Percentiles rank a stretch among this genome's conserved stretches.
Conservation (phyloP, 2,113 vertebrate genomes). For the Gopherus flavomarginatus region DNA sequence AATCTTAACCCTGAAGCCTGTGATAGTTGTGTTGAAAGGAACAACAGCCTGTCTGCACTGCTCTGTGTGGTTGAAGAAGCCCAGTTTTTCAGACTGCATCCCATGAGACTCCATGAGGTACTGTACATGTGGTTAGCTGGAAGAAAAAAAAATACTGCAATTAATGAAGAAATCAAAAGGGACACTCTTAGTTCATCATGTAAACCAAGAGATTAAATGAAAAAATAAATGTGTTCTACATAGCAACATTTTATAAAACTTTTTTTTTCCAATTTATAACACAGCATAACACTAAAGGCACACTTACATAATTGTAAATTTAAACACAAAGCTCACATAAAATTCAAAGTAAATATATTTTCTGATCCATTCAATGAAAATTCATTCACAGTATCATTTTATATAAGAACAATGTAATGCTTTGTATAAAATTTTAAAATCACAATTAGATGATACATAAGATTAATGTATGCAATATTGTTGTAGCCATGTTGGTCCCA, state of each 20-base stretch:
- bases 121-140: conserved; percentile 91
- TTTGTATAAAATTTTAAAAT: not conserved
- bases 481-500: not conserved
- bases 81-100: conserved; percentile 80
- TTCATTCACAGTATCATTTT: not conserved
- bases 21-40: conserved; percentile 78
- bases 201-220: not conserved
- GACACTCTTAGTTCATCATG: fast-evolving
- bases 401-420: not conserved
- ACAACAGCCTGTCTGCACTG: conserved; percentile 75
- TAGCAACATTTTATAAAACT: not conserved
- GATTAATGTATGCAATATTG: not conserved
- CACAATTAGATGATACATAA: not conserved
- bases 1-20: conserved; percentile 84
- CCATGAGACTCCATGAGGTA: conserved; percentile 81
- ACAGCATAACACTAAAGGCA: not conserved
- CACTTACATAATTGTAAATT: not conserved
- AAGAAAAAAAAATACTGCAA: conserved; percentile 78
- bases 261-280: not conserved
- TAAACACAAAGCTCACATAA: not conserved
- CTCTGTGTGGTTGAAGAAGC: conserved; percentile 79
- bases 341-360: not conserved
- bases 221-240: not conserved
- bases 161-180: conserved; percentile 45
- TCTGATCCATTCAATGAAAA: not conserved